A percentile compares a stretch with the other conserved stretches of the same genome.
phyloP scores from a whole-genome alignment of 2,888 invertebrate species.

The Metallyticus violacea region DNA sequence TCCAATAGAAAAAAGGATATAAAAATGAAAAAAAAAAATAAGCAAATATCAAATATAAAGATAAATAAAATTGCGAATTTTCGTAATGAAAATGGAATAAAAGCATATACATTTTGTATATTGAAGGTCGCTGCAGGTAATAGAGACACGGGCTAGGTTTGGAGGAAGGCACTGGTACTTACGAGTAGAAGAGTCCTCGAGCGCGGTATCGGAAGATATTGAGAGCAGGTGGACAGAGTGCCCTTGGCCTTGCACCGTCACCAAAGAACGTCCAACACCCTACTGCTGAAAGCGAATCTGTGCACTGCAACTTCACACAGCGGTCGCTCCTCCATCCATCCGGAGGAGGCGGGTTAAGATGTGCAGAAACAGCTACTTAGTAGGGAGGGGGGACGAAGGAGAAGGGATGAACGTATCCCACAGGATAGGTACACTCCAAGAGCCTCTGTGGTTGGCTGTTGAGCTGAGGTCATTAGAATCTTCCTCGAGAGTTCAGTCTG shows the following conservation, averaged over 20 bases:
- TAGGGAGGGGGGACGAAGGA: background rate
- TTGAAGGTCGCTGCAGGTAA: no score
- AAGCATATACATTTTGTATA: no score
- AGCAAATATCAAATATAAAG: no score
- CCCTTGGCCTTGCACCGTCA: background rate
- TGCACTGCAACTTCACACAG: background rate
- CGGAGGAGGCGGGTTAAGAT: background rate
- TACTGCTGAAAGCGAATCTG: background rate
- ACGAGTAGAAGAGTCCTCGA: background rate
- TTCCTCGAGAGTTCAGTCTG: no score
- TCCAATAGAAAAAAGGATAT: no score
- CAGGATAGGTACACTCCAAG: no score
- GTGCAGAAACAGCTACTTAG: background rate
- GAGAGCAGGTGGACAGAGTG: background rate
- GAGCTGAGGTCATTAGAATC: background rate
- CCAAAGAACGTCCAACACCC: background rate
- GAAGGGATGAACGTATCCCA: background rate
- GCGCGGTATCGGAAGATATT: background rate
- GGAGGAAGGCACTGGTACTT: background rate
- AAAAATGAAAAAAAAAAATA: no score
- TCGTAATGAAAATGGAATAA: no score
- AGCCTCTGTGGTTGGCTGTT: no score
- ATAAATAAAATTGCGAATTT: no score
- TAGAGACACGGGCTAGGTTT: no score
- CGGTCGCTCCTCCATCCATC: no score